Conservation (phyloP, 2,113 vertebrate species). For the Syrmaticus mikado region DNA sequence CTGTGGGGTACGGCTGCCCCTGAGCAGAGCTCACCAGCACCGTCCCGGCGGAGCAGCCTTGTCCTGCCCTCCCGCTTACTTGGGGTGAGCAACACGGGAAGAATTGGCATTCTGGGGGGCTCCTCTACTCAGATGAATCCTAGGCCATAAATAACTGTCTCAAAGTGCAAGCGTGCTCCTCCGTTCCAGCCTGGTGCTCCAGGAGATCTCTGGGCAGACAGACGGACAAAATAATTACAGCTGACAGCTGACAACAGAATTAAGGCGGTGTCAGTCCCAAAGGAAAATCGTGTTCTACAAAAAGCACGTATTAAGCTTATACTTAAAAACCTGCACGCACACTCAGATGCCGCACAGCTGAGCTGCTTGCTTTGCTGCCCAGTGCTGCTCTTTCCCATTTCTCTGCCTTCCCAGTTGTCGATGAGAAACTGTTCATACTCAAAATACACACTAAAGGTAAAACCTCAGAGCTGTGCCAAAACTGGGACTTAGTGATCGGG, state of each 20-base stretch:
- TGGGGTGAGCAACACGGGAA: neutral
- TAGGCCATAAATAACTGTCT: fast-evolving
- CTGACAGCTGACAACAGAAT: neutral
- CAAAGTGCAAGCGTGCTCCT: fast-evolving
- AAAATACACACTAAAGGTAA: neutral
- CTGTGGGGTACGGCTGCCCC: neutral
- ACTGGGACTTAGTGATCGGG: neutral
- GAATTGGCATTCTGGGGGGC: fast-evolving
- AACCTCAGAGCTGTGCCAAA: neutral
- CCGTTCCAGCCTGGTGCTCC: fast-evolving
- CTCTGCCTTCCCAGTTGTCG: neutral
- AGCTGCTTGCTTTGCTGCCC: neutral
- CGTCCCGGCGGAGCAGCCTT: neutral
- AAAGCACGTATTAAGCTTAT: neutral
- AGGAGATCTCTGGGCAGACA: neutral
- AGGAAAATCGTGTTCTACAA: neutral
- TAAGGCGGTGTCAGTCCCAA: neutral
- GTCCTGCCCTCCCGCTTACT: fast-evolving
- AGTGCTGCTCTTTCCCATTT: neutral
- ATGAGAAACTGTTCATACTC: neutral
- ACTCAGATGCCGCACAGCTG: neutral
- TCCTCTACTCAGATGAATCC: neutral
- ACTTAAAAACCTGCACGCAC: neutral
- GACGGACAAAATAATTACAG: neutral
- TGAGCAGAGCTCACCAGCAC: too few species aligned